Conservation (phyloP, 2,888 invertebrate genomes). For the Acanthopleura granulata region DNA sequence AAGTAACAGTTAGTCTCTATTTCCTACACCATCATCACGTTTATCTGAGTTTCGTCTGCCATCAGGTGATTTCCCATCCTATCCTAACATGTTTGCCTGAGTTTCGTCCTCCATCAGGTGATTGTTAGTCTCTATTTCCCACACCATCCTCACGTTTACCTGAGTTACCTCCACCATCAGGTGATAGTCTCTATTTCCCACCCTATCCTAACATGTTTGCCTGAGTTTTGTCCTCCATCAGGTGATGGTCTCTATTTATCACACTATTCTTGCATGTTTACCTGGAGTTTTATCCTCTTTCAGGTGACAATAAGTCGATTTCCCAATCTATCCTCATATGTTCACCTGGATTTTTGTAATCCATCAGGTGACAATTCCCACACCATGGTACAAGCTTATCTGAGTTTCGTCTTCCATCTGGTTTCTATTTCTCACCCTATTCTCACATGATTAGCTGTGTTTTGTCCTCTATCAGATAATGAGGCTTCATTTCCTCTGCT, state of each 20-base stretch:
- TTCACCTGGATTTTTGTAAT: too few relatives aligned
- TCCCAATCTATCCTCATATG: background rate
- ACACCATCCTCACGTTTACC: too few relatives aligned
- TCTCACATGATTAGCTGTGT: constrained; percentile 51
- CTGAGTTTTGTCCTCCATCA: constrained; percentile 65
- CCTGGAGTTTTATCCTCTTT: too few relatives aligned
- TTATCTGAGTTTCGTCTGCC: constrained; percentile 63
- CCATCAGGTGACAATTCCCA: too few relatives aligned
- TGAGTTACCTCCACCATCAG: too few relatives aligned
- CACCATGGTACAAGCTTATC: constrained; percentile 30
- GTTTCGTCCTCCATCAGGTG: too few relatives aligned
- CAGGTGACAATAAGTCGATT: too few relatives aligned
- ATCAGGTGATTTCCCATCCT: constrained; percentile 49
- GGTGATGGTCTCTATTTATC: constrained; percentile 60
- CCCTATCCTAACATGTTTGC: constrained; percentile 23
- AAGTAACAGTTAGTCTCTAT: too few relatives aligned
- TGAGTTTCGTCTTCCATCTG: constrained; percentile 64
- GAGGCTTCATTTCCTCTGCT: constrained; percentile 52
- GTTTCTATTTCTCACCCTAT: constrained; percentile 51
- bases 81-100: too few relatives aligned
- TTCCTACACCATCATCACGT: background rate
- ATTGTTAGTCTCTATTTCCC: background rate
- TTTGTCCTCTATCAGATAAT: constrained; percentile 59
- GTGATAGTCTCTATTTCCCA: too few relatives aligned
- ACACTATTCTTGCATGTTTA: too few relatives aligned